A percentile compares a stretch with the other conserved stretches of the same genome.
Evolutionary conservation across 35 echinoderm and acorn worm genomes (phyloP).

Genomic region (Nesometra sesokonis): DNA sequence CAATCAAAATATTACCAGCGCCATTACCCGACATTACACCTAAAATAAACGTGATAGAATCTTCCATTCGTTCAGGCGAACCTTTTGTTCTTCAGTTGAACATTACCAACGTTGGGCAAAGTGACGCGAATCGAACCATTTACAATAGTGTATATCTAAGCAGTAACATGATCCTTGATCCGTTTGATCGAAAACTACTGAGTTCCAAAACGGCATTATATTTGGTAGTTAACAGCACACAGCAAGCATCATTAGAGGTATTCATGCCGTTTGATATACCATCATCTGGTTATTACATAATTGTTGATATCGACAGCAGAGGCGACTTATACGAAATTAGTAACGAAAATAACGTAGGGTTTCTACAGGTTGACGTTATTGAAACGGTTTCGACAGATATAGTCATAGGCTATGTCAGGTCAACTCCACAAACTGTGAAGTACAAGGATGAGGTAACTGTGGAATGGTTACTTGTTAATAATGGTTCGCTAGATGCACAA

Average conservation of each 20-base stretch:
- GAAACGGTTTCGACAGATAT: conserved; percentile 24
- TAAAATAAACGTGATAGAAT: neutral
- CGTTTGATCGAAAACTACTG: conserved; percentile 15
- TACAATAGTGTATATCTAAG: conserved; percentile 36
- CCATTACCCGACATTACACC: conserved; percentile 30
- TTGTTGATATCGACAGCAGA: conserved; percentile 27
- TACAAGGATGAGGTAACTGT: conserved; percentile 3
- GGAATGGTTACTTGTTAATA: conserved; percentile 30
- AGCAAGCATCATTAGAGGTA: neutral
- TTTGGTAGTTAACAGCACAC: neutral
- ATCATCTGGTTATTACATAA: conserved; percentile 22
- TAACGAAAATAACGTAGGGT: conserved; percentile 25
- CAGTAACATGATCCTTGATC: conserved; percentile 22
- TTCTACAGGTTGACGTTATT: neutral
- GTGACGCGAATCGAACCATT: neutral
- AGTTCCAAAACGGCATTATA: neutral
- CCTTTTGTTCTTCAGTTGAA: conserved; percentile 29
- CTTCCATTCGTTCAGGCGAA: conserved; percentile 15
- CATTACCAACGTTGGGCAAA: conserved; percentile 21
- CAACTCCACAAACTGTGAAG: neutral
- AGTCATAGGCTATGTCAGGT: conserved; percentile 12
- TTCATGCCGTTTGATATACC: conserved; percentile 42
- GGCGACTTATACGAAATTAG: conserved; percentile 26
- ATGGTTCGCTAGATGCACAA: conserved; percentile 11
- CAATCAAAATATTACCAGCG: conserved; percentile 1